Evolutionary conservation across 2,113 vertebrate genomes (phyloP).

Genomic region (Arenaria interpres): DNA sequence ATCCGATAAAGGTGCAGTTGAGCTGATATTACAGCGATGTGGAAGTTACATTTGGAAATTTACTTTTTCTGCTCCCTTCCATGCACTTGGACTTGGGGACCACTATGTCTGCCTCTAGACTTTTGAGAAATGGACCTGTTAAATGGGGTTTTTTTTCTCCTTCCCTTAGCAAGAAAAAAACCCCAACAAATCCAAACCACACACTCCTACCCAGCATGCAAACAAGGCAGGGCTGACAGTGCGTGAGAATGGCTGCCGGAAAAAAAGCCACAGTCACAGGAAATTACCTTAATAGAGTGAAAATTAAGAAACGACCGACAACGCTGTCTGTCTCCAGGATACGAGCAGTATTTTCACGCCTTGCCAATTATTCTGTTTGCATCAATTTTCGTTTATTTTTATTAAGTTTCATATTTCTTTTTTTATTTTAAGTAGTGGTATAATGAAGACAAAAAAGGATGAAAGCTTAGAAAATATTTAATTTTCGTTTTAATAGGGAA

Average conservation of each 20-base stretch:
- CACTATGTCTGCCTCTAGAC: not conserved
- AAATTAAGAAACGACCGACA: constrained; percentile 77
- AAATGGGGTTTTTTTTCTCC: not conserved
- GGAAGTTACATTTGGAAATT: not conserved
- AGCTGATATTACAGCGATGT: not conserved
- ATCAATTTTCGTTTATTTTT: constrained; percentile 73
- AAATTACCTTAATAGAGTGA: constrained; percentile 83
- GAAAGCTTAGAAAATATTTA: constrained; percentile 68
- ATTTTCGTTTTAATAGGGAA: constrained; percentile 69
- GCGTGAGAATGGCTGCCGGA: constrained; percentile 29
- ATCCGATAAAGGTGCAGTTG: not conserved
- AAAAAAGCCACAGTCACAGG: constrained; percentile 69
- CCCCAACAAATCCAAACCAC: not conserved
- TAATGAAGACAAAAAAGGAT: constrained; percentile 60
- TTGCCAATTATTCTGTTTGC: constrained; percentile 79
- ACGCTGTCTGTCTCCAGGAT: constrained; percentile 72
- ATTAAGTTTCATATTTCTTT: constrained; percentile 31
- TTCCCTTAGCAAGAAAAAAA: not conserved
- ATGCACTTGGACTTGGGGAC: not conserved
- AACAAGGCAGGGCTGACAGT: constrained; percentile 28
- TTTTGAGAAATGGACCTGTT: not conserved
- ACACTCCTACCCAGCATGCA: rapidly evolving
- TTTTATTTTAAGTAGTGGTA: constrained; percentile 44
- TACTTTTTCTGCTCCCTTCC: not conserved
- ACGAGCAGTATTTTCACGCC: constrained; percentile 60